Evolutionary conservation across 2,888 invertebrate species (phyloP).

Genomic region (Apomyelois bistriatella): DNA sequence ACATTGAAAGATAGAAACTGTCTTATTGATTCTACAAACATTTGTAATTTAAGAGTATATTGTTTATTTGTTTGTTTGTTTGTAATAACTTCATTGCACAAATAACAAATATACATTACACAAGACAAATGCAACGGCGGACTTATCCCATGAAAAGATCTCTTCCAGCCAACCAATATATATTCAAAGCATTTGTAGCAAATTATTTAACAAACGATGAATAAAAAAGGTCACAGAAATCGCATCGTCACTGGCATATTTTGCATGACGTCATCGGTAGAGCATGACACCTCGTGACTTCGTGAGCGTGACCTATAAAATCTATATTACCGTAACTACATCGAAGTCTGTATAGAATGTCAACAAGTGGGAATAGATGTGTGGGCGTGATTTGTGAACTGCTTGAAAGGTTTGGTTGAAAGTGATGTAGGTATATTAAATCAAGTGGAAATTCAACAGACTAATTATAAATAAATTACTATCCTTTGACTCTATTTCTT

Average conservation of each 20-base stretch:
- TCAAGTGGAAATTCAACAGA: too few species aligned
- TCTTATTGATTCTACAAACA: too few species aligned
- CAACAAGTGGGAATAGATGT: conserved; percentile 1
- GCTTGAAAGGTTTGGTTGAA: not conserved
- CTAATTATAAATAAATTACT: too few species aligned
- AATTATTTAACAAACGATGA: not conserved
- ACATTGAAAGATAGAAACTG: conserved; percentile 2
- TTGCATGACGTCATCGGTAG: not conserved
- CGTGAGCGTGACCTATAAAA: conserved; percentile 6
- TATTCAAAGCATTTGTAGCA: not conserved
- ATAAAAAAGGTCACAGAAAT: not conserved
- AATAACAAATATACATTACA: too few species aligned
- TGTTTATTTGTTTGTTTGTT: too few species aligned
- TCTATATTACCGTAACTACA: not conserved
- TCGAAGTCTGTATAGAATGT: not conserved
- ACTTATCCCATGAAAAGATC: too few species aligned
- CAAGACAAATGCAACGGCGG: too few species aligned
- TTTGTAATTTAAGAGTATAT: too few species aligned
- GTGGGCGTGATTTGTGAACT: conserved; percentile 3
- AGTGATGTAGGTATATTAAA: not conserved
- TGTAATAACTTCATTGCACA: too few species aligned
- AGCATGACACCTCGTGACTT: not conserved
- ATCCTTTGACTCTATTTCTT: too few species aligned
- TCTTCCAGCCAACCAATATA: too few species aligned
- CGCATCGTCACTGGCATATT: not conserved